These are phyloP conservation scores for Pachyrhynchus sulphureomaculatus DNA, from an alignment of 1,140 invertebrate species.

Conservation along the genomic window DNA sequence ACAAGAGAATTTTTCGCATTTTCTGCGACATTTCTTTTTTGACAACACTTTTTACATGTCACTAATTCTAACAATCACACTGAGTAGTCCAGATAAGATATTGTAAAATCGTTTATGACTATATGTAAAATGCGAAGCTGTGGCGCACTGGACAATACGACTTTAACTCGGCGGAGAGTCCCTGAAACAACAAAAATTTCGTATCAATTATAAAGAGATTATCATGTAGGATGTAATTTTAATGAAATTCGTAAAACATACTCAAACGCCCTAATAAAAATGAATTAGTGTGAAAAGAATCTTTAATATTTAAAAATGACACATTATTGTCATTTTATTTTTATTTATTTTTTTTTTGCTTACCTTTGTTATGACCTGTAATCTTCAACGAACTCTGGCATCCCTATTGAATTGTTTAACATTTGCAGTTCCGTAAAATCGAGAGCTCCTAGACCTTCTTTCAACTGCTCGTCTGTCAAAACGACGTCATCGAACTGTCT, in stretches of 20 bases:
- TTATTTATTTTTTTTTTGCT: too few species aligned
- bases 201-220: too few species aligned
- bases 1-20: conserved; percentile 15
- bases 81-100: conserved; percentile 31
- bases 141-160: conserved; percentile 13
- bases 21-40: conserved; percentile 14
- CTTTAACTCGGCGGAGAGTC: conserved; percentile 12
- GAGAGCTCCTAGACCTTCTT: conserved; percentile 69
- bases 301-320: too few species aligned
- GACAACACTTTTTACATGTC: conserved; percentile 37
- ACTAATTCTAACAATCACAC: conserved; percentile 42
- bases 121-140: background rate
- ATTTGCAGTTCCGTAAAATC: conserved; percentile 86
- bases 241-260: too few species aligned
- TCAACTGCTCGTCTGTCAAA: conserved; percentile 70
- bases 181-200: conserved; percentile 11
- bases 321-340: too few species aligned
- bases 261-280: too few species aligned
- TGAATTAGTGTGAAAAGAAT: too few species aligned
- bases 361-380: conserved; percentile 44
- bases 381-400: conserved; percentile 86
- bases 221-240: too few species aligned
- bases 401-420: conserved; percentile 77
- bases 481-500: conserved; percentile 66
- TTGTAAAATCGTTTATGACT: conserved; percentile 10